Evolutionary conservation across 2,888 invertebrate genomes (phyloP).

Genomic region (Iselma pallidipennis): DNA sequence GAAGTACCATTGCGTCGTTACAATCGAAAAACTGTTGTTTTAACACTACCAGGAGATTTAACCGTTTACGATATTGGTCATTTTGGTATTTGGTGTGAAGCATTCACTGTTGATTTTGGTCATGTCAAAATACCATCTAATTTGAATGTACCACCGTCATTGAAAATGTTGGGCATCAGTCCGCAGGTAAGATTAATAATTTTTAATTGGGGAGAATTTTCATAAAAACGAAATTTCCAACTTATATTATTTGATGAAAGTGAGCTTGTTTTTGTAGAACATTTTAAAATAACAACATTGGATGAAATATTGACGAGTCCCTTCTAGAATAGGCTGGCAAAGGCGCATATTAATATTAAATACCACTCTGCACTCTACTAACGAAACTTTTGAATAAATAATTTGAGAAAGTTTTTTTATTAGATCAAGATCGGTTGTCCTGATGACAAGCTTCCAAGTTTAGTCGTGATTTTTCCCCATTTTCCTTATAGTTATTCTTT

Average conservation of each 20-base stretch:
- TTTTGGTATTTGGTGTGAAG: constrained; percentile 92
- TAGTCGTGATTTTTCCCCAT: neutral
- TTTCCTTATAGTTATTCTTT: neutral
- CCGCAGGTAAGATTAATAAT: constrained; percentile 75
- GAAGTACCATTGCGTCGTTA: constrained; percentile 77
- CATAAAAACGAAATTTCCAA: neutral
- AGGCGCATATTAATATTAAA: neutral
- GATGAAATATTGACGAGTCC: neutral
- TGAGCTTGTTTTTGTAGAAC: too few species aligned
- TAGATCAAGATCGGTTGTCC: neutral
- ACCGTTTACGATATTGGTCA: constrained; percentile 92
- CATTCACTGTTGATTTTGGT: constrained; percentile 91
- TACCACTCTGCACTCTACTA: neutral
- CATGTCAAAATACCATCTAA: constrained; percentile 76
- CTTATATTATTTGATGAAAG: too few species aligned
- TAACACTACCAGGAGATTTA: constrained; percentile 85
- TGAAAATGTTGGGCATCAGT: constrained; percentile 91
- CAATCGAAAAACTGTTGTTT: constrained; percentile 84
- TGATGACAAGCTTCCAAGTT: neutral
- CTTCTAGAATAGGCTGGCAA: neutral
- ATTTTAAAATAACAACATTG: neutral
- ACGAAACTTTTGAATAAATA: constrained; percentile 1
- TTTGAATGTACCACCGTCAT: constrained; percentile 85
- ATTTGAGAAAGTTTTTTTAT: neutral
- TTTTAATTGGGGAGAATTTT: too few species aligned